A percentile compares a stretch with the other conserved stretches of the same genome.
Conservation (phyloP, 2,113 vertebrate genomes). For the Brienomyrus longianalis region DNA sequence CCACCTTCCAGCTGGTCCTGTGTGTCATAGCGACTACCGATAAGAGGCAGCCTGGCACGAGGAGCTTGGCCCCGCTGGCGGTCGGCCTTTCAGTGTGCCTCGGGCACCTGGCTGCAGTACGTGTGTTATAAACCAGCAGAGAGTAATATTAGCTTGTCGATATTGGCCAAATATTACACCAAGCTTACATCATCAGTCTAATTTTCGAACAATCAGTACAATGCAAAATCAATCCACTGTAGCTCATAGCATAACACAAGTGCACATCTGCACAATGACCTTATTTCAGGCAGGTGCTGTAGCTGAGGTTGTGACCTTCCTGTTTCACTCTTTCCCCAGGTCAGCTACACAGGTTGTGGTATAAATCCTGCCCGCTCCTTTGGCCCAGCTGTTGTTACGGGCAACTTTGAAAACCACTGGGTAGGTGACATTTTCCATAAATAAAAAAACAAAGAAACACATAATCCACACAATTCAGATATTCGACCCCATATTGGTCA, state of each 20-base stretch:
- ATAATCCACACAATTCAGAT: background rate
- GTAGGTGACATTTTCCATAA: constrained; percentile 53
- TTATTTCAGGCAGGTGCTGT: background rate
- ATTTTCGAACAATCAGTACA: background rate
- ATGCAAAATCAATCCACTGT: background rate
- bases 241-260: background rate
- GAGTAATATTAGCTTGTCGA: background rate
- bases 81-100: constrained; percentile 74
- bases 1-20: constrained; percentile 74
- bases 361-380: constrained; percentile 96
- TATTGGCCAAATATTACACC: background rate
- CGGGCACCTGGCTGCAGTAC: constrained; percentile 72
- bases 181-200: background rate
- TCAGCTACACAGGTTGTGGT: constrained; percentile 91
- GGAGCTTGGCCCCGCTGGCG: constrained; percentile 63
- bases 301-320: background rate
- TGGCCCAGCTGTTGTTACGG: constrained; percentile 75
- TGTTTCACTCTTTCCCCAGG: constrained; percentile 54
- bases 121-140: constrained; percentile 26
- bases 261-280: background rate
- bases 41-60: constrained; percentile 58
- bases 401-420: constrained; percentile 82
- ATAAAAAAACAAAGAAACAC: background rate
- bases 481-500: background rate
- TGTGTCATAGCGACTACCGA: constrained; percentile 75